Evolutionary conservation across 2,888 invertebrate species (phyloP), one percentile per base, ranked within the genome.

Genomic region (Ypsolopha scabrella): DNA sequence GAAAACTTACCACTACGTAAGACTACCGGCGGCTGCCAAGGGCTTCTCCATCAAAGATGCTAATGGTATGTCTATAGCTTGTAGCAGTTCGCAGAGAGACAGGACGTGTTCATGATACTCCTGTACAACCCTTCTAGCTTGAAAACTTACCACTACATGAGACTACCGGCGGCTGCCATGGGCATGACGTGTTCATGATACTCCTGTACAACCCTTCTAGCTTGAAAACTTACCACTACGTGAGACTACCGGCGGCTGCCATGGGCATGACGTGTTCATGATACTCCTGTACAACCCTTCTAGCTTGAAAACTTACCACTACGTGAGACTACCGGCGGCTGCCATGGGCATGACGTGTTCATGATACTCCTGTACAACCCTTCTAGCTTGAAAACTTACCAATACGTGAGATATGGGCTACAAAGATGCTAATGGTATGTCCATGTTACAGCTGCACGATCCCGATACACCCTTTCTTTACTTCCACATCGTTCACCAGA

Each of bases 141-240:
- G 37, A 73, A 80, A 57, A 80, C 88, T 0, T 77, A 82, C 55
- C 69, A 75, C 54, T 88, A 87, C 68, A 75, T 90, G 0, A 72
- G 88, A 2, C 55, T 91, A 0, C 91, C 90, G 0, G 80, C 80
- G 0, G 81, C 89, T 0, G 70, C 76, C 0, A 53, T 81, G 0
- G 81, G 80, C 46, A 81, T 80, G 80, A 81, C 0, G 63, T 75
- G 0, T 55, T 91, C 57, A 63, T 89, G 0, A 72, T 91, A 1
- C 71, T 88, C 0, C 79, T 90, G 0, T 92, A 92, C 75, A 92
- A 92, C 60, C 91, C 92, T 0, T 61, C 90, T 2, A 89, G 88
- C 35, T 72, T 83, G 37, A 73, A 80, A 57, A 80, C 88, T 0
- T 77, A 82, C 55, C 69, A 75, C 54, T 88, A 87, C 68, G 75